Percentiles rank a stretch among this genome's conserved stretches.
Conservation (phyloP, 2,888 invertebrate genomes). For the Drosophila anceps region DNA sequence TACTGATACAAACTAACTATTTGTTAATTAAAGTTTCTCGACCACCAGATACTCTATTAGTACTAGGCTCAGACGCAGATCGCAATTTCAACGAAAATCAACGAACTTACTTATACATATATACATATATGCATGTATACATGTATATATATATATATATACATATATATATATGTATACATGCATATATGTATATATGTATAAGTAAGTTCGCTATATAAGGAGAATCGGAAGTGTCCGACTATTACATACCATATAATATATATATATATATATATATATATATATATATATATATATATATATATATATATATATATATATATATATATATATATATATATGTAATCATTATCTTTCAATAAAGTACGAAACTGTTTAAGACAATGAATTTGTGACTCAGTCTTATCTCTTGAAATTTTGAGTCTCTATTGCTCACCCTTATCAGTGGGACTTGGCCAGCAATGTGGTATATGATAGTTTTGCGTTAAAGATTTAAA, state of each 20-base stretch:
- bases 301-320: background rate
- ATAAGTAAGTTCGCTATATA: background rate
- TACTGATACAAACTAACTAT: background rate
- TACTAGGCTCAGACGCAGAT: background rate
- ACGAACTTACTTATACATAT: background rate
- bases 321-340: background rate
- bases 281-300: no score
- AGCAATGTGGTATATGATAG: background rate
- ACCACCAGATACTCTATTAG: background rate
- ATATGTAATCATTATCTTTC: background rate
- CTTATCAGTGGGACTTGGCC: background rate
- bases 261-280: background rate
- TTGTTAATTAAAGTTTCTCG: background rate
- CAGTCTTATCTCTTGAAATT: constrained; percentile 1
- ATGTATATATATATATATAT: no score
- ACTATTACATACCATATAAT: background rate
- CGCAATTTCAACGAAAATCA: background rate
- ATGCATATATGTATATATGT: no score
- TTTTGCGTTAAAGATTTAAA: background rate
- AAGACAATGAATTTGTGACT: background rate
- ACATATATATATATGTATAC: no score
- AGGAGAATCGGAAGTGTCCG: background rate
- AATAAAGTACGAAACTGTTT: background rate
- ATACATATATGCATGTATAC: no score
- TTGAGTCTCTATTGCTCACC: background rate